A percentile compares a stretch with the other conserved stretches of the same genome.
These are phyloP conservation scores for Amphiprion percula DNA, from an alignment of 2,113 vertebrate species.

Conservation along the genomic window DNA sequence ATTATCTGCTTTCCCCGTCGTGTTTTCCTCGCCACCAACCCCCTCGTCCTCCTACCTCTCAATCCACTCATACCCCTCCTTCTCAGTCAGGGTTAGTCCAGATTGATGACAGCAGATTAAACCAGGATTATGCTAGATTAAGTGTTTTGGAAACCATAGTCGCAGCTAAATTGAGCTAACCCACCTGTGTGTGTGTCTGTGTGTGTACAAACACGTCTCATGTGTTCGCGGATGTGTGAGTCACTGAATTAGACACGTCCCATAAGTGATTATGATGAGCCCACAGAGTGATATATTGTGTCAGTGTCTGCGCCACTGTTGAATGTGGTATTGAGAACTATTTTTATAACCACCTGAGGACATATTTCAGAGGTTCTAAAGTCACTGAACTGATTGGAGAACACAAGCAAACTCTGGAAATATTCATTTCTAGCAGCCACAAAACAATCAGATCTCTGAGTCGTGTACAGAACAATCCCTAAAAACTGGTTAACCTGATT, in stretches of 20 bases:
- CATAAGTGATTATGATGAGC: conserved; percentile 25
- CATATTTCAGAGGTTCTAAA: not conserved
- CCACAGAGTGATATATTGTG: not conserved
- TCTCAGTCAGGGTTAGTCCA: conserved; percentile 40
- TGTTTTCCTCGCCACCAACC: too few species aligned
- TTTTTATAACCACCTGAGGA: conserved; percentile 1
- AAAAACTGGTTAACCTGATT: not conserved
- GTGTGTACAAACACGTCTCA: conserved; percentile 6
- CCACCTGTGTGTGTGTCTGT: conserved; percentile 35
- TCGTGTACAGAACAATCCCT: not conserved
- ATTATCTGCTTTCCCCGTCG: conserved; percentile 15
- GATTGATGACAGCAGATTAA: conserved; percentile 68
- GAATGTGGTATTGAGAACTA: not conserved
- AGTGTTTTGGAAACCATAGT: conserved; percentile 47
- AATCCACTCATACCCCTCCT: conserved; percentile 23
- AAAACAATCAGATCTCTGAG: not conserved
- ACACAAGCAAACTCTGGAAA: not conserved
- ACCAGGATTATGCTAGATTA: conserved; percentile 59
- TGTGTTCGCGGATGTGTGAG: conserved; percentile 15
- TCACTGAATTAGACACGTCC: conserved; percentile 12
- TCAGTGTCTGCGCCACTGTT: not conserved
- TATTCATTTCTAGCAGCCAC: too few species aligned
- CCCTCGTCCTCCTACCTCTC: not conserved
- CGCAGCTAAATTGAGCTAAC: conserved; percentile 45
- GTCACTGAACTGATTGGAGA: conserved; percentile 1